Conservation (phyloP, 2,797 vertebrate genomes). For the Eulemur mongoz region DNA sequence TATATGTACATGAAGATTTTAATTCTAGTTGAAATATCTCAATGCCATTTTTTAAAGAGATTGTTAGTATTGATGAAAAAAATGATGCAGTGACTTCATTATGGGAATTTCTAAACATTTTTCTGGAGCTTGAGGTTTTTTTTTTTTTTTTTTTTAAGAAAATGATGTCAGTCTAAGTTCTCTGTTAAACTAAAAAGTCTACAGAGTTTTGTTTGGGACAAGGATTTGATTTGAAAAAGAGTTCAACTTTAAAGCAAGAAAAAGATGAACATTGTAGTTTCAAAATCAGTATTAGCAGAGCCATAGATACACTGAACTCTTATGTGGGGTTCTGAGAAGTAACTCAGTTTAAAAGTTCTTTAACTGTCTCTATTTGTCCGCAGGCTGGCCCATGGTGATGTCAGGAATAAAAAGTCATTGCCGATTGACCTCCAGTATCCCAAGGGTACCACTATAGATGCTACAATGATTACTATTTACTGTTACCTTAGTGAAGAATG, state of each 20-base stretch:
- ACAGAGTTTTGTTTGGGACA: background rate
- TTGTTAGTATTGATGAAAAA: slow-evolving; percentile 9
- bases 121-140: background rate
- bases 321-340: background rate
- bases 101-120: background rate
- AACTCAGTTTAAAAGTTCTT: background rate
- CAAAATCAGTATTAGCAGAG: background rate
- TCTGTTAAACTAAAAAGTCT: background rate
- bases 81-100: background rate
- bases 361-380: background rate
- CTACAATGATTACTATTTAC: background rate
- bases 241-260: background rate
- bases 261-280: background rate
- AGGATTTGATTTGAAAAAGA: slow-evolving; percentile 13
- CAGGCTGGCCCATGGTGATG: background rate
- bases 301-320: background rate
- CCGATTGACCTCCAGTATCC: background rate
- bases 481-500: background rate
- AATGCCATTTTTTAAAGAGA: background rate
- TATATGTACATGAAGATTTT: background rate
- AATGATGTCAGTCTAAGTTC: background rate
- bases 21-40: slow-evolving; percentile 27
- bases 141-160: background rate
- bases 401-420: background rate
- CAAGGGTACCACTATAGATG: background rate